Percentiles rank a stretch among this genome's conserved stretches.
Conservation (phyloP, 2,888 invertebrate species). For the Latrodectus hesperus region DNA sequence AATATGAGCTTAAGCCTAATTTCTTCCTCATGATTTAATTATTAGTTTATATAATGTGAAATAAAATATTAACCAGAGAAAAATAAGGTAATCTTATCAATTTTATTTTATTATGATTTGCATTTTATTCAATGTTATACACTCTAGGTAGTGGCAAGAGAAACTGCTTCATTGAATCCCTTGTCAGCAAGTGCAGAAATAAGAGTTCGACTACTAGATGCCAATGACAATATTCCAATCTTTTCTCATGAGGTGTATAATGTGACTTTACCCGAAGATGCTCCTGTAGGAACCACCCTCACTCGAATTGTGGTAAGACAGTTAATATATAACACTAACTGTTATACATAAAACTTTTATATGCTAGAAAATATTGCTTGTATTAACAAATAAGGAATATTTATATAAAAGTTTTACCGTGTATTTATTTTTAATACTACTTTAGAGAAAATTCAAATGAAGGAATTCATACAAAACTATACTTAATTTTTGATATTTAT, state of each 20-base stretch:
- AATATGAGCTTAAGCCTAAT: not conserved
- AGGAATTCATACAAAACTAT: no score
- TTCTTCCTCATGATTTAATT: not conserved
- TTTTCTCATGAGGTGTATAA: slow-evolving; percentile 72
- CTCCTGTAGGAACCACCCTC: slow-evolving; percentile 74
- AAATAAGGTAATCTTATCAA: no score
- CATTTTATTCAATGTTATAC: not conserved
- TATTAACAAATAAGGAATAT: no score
- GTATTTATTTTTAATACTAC: no score
- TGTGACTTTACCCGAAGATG: slow-evolving; percentile 74
- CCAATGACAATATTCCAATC: slow-evolving; percentile 75
- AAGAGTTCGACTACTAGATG: slow-evolving; percentile 74
- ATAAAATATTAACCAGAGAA: no score
- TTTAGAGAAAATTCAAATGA: no score
- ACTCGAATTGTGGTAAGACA: slow-evolving; percentile 73
- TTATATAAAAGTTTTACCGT: no score
- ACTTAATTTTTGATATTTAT: no score
- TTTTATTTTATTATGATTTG: not conserved
- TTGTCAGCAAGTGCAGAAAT: slow-evolving; percentile 71
- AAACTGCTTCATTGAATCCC: slow-evolving; percentile 67
- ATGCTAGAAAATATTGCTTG: no score
- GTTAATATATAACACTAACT: no score
- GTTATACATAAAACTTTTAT: no score
- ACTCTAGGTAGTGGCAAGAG: slow-evolving; percentile 71
- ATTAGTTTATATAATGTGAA: not conserved